Percentiles rank a stretch among this genome's conserved stretches.
phyloP scores from a whole-genome alignment of 2,888 invertebrate species.

The Graphium colonna region DNA sequence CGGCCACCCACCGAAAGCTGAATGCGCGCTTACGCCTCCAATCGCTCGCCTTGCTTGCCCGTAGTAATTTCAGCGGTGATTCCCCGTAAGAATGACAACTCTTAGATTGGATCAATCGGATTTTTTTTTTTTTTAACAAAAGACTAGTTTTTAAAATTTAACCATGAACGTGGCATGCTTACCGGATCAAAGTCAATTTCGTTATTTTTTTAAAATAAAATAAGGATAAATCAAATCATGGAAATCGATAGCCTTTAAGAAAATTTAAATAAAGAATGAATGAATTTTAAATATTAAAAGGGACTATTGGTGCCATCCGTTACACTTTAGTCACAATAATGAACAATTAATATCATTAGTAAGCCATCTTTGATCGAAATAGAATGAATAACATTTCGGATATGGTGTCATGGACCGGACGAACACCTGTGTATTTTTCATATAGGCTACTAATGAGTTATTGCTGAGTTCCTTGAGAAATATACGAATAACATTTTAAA shows the following conservation, averaged over 20 bases:
- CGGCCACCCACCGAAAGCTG: conserved; percentile 55
- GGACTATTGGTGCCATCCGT: too few relatives aligned
- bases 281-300: too few relatives aligned
- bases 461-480: conserved; percentile 47
- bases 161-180: background rate
- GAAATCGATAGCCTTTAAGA: too few relatives aligned
- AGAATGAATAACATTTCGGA: conserved; percentile 45
- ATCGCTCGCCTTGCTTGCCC: conserved; percentile 6
- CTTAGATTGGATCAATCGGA: too few relatives aligned
- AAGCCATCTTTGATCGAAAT: background rate
- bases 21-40: conserved; percentile 25
- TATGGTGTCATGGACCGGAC: conserved; percentile 65
- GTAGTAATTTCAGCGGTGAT: conserved; percentile 6
- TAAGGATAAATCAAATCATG: too few relatives aligned
- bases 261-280: too few relatives aligned
- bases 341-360: background rate
- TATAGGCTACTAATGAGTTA: conserved; percentile 24
- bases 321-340: background rate
- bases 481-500: background rate
- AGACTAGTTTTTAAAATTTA: too few relatives aligned
- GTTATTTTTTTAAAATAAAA: background rate
- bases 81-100: background rate
- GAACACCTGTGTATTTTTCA: conserved; percentile 62
- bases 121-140: too few relatives aligned
- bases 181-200: too few relatives aligned